Base-by-base conservation (phyloP, 2,113 vertebrate species). In the Nematolebias whitei region DNA sequence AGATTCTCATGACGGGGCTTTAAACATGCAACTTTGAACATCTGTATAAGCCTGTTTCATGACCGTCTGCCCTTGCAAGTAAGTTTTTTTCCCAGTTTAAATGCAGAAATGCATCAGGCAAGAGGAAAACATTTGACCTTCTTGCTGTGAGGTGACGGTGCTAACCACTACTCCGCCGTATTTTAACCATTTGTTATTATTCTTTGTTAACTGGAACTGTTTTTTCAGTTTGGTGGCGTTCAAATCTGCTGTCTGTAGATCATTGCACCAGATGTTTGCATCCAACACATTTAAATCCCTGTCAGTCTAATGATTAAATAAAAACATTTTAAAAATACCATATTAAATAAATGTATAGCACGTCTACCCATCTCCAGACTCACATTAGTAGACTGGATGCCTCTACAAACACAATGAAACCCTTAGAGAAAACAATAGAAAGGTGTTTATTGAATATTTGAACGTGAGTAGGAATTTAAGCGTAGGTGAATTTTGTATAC, bases 401-500 rank as follows among this genome's bases (percentile, higher is more conserved):
- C 15, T 9, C 49, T 49, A 56, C 48, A 52, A 12, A 39, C 40
- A 2, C 23, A 35, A 29, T 18, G 4, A 15, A 43, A 24, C 12
- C 23, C 47, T 51, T 39, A 22, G 22, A 50, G 39, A 41, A 54
- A 71, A 45, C n/a, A 12, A 3, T 9, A 35, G 43, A 12, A 2
- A 12, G n/a, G 54, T 22, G 32, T 49, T 45, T 19, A 41, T 12
- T 47, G 16, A 61, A 16, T 20, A 9, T 45, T 12, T 39, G 19
- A 68, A 72, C 29, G 6, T 59, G 74, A 55, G 38, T 35, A 58
- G 60, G 75, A 65, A 9, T 35, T 67, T 38, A 44, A 49, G 12
- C 53, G 43, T 53, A 10, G 9, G 66, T 68, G 59, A 29, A 61
- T 71, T 62, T 66, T 61, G 47, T 5, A 43, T 49, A 15, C n/a